phyloP scores from a whole-genome alignment of 2,888 invertebrate genomes.

The Papilio demoleus region DNA sequence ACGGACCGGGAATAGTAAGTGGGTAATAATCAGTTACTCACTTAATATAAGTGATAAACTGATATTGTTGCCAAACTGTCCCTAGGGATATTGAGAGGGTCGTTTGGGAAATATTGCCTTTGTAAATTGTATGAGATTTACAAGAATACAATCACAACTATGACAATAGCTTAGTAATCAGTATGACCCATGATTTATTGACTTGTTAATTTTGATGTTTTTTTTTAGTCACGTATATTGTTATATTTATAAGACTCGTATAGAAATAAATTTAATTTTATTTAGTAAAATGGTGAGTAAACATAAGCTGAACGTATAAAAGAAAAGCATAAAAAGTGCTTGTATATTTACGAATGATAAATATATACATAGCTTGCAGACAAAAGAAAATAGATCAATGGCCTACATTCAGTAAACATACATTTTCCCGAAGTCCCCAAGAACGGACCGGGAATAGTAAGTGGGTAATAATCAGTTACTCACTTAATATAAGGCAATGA shows the following conservation, averaged over 20 bases:
- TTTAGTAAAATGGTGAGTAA: too few relatives aligned
- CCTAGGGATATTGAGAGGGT: conserved; percentile 24
- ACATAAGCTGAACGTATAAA: too few relatives aligned
- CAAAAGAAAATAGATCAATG: background rate
- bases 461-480: conserved; percentile 17
- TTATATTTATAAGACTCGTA: background rate
- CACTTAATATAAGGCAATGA: conserved; percentile 3
- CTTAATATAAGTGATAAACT: conserved; percentile 42
- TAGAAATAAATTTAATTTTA: too few relatives aligned
- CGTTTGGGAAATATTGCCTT: conserved; percentile 3
- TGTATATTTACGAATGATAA: too few relatives aligned
- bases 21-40: conserved; percentile 47
- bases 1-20: conserved; percentile 46
- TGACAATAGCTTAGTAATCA: background rate
- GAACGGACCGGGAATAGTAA: too few relatives aligned
- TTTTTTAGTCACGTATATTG: background rate
- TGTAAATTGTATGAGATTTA: conserved; percentile 19
- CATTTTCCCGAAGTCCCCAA: too few relatives aligned
- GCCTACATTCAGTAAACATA: background rate
- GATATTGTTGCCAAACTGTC: conserved; percentile 30
- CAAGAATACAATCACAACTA: conserved; percentile 13
- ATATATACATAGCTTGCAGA: too few relatives aligned
- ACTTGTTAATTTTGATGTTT: background rate
- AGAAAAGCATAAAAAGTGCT: too few relatives aligned
- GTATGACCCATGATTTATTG: background rate